Evolutionary conservation across 30 jellyfish, hydroid and myxozoan species (phyloP).

Genomic region (Aurelia aurita complex sp. Pacific): DNA sequence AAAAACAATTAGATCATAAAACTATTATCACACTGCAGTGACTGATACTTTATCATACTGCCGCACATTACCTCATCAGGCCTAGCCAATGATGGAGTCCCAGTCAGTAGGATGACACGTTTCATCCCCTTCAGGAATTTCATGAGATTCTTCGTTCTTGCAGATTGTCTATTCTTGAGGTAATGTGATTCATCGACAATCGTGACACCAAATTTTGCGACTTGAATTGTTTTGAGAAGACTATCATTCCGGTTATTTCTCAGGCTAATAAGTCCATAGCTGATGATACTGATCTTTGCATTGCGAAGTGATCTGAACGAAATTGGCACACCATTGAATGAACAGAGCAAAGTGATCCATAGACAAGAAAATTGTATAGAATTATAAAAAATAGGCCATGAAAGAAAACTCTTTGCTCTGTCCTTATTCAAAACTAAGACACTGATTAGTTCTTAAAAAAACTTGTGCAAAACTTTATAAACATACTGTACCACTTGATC

Average conservation of each 20-base stretch:
- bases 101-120: constrained; percentile 70
- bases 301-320: constrained; percentile 42
- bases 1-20: too few species aligned
- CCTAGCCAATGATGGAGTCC: constrained; percentile 94
- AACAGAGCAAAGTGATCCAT: too few species aligned
- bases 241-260: constrained; percentile 12
- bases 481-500: too few species aligned
- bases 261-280: constrained; percentile 78
- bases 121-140: constrained; percentile 38
- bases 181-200: constrained; percentile 90
- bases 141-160: constrained; percentile 56
- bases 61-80: constrained; percentile 77
- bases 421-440: too few species aligned
- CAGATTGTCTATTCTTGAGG: constrained; percentile 52
- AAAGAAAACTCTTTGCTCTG: too few species aligned
- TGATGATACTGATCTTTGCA: constrained; percentile 63
- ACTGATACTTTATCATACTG: neutral
- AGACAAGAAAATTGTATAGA: too few species aligned
- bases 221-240: constrained; percentile 24
- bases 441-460: too few species aligned
- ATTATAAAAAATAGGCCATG: too few species aligned
- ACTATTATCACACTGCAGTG: too few species aligned
- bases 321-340: too few species aligned
- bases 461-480: too few species aligned
- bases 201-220: constrained; percentile 75